phyloP scores from a whole-genome alignment of 2,888 invertebrate species.

The Ectemnius continuus region DNA sequence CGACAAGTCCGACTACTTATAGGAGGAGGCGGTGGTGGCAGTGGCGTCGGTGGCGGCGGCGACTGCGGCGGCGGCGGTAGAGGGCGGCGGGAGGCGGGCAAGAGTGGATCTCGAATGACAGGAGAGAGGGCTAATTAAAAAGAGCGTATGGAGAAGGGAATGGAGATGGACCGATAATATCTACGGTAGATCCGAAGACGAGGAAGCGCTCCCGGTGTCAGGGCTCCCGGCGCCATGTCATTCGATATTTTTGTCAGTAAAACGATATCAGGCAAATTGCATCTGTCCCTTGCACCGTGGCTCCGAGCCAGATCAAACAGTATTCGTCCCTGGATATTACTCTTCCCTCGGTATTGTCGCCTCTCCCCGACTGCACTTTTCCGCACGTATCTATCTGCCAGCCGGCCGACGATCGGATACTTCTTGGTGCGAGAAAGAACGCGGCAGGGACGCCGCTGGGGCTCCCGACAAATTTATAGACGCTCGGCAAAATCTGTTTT shows the following conservation, averaged over 20 bases:
- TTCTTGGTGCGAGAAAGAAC: conserved; percentile 51
- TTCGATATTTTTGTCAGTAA: conserved; percentile 75
- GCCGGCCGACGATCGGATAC: conserved; percentile 58
- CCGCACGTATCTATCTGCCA: conserved; percentile 50
- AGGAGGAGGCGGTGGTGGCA: too few species aligned
- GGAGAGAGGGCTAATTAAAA: conserved; percentile 42
- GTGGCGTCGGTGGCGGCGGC: too few species aligned
- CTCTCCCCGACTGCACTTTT: conserved; percentile 53
- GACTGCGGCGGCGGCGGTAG: neutral
- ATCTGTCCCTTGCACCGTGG: conserved; percentile 73
- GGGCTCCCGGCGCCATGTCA: conserved; percentile 63
- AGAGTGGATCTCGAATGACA: conserved; percentile 27
- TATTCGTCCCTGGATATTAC: conserved; percentile 64
- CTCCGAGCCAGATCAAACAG: conserved; percentile 68
- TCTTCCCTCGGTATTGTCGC: conserved; percentile 56
- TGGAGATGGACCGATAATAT: conserved; percentile 54
- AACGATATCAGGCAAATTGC: conserved; percentile 75
- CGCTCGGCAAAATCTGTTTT: conserved; percentile 35
- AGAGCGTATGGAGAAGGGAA: conserved; percentile 36
- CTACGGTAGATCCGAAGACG: conserved; percentile 58
- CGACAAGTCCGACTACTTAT: too few species aligned
- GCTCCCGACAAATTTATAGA: conserved; percentile 46
- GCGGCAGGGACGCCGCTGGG: conserved; percentile 17
- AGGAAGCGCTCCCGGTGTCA: conserved; percentile 54
- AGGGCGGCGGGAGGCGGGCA: conserved; percentile 31